phyloP scores from a whole-genome alignment of 2,113 vertebrate genomes.

The Mesocricetus auratus region DNA sequence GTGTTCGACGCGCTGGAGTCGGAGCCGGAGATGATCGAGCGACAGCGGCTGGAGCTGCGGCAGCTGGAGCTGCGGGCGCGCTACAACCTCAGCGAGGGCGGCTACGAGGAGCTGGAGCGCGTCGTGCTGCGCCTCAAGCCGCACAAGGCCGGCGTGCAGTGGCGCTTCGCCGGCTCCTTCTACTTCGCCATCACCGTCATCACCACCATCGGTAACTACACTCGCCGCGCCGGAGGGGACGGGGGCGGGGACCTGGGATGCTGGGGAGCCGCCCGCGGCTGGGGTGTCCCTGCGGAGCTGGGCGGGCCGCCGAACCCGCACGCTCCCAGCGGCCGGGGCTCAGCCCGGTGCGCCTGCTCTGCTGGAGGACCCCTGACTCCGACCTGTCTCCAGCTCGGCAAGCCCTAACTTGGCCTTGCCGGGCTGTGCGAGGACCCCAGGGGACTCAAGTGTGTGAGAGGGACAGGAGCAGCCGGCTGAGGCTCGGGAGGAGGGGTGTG shows the following conservation, averaged over 20 bases:
- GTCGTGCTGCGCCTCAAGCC: conserved; percentile 95
- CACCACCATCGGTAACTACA: conserved; percentile 94
- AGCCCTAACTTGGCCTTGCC: conserved; percentile 75
- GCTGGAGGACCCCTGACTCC: conserved; percentile 53
- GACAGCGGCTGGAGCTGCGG: conserved; percentile 86
- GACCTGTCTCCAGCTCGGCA: conserved; percentile 51
- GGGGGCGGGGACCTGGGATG: conserved; percentile 26
- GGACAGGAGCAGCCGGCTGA: conserved; percentile 35
- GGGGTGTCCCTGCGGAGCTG: not conserved
- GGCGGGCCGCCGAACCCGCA: conserved; percentile 30
- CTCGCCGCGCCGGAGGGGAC: not conserved
- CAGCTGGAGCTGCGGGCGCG: conserved; percentile 89
- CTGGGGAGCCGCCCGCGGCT: not conserved
- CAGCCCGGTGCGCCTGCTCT: conserved; percentile 31
- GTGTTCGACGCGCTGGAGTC: conserved; percentile 97
- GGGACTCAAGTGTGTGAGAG: conserved; percentile 78
- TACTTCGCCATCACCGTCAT: conserved; percentile 99
- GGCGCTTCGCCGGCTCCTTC: conserved; percentile 96
- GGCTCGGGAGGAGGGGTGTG: conserved; percentile 78
- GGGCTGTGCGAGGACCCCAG: conserved; percentile 50
- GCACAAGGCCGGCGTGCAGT: conserved; percentile 97
- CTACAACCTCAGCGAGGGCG: conserved; percentile 92
- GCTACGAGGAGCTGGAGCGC: conserved; percentile 92
- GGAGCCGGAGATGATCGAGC: conserved; percentile 90
- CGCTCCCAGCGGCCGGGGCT: not conserved